phyloP scores from a whole-genome alignment of 2,888 invertebrate species.

The Cryptocheilus praepositus region DNA sequence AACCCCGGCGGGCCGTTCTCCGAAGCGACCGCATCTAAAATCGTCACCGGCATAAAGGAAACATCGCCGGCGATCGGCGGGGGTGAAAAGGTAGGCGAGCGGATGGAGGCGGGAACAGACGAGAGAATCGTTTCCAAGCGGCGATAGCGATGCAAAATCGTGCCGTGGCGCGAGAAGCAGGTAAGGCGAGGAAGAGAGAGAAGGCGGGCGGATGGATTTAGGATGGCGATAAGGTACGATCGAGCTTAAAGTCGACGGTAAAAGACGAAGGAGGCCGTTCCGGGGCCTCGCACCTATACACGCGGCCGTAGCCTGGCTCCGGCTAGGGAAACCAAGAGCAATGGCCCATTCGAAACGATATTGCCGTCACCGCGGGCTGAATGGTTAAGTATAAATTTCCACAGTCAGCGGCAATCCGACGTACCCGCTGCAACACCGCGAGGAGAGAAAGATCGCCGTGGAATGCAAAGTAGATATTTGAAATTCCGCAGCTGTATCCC shows the following conservation, averaged over 20 bases:
- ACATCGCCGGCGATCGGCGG: no score
- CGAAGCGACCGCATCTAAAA: neutral
- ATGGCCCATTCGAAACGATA: slow-evolving; percentile 57
- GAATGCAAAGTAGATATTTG: slow-evolving; percentile 67
- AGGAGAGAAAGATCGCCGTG: slow-evolving; percentile 46
- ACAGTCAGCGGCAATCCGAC: slow-evolving; percentile 59
- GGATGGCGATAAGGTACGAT: slow-evolving; percentile 37
- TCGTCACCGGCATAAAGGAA: no score
- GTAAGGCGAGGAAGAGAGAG: no score
- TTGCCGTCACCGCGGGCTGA: slow-evolving; percentile 51
- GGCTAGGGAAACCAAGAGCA: slow-evolving; percentile 41
- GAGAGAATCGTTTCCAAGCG: no score
- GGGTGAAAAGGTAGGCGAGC: no score
- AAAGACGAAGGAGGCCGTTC: slow-evolving; percentile 23
- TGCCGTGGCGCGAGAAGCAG: no score
- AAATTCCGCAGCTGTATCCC: slow-evolving; percentile 61
- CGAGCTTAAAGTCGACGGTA: slow-evolving; percentile 29
- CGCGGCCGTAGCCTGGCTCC: slow-evolving; percentile 1
- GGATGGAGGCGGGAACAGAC: no score
- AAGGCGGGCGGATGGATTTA: neutral
- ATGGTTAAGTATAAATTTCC: slow-evolving; percentile 63
- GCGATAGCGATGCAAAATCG: no score
- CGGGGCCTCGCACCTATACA: slow-evolving; percentile 13
- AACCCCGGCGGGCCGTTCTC: neutral
- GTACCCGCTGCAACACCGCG: slow-evolving; percentile 49